Evolutionary conservation across 2,113 vertebrate species (phyloP).

Genomic region (Sylvilagus bachmani): DNA sequence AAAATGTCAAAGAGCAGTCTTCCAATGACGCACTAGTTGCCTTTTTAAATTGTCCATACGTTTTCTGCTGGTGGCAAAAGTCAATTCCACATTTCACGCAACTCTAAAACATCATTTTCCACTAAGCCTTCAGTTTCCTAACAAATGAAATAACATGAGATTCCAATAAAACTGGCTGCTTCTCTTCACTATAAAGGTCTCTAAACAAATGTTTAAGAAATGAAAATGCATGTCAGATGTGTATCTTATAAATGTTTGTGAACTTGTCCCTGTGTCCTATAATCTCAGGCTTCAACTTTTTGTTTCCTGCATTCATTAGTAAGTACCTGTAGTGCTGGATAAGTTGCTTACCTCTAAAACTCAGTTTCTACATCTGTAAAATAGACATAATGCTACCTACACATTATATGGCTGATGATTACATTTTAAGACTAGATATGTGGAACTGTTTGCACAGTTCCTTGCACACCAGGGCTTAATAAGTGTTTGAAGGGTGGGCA

Average conservation of each 20-base stretch:
- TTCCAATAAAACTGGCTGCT: neutral
- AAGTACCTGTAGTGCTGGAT: neutral
- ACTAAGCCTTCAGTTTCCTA: conserved; percentile 7
- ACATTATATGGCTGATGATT: neutral
- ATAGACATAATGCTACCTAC: neutral
- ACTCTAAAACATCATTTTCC: neutral
- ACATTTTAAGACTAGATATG: neutral
- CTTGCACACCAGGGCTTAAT: neutral
- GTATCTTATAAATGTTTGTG: neutral
- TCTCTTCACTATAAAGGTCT: neutral
- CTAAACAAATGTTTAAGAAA: neutral
- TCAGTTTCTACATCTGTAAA: conserved; percentile 6
- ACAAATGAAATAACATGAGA: neutral
- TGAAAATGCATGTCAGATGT: neutral
- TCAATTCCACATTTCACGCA: conserved; percentile 8
- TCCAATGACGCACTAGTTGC: neutral
- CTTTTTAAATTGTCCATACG: conserved; percentile 15
- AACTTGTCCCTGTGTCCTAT: neutral
- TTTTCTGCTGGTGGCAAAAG: neutral
- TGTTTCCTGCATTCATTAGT: neutral
- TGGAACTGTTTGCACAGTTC: neutral
- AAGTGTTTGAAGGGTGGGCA: neutral
- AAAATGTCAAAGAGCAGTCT: conserved; percentile 9
- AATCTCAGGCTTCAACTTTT: neutral
- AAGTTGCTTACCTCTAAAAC: neutral